Base-by-base conservation (phyloP, 2,797 vertebrate genomes). In the Tadarida brasiliensis region DNA sequence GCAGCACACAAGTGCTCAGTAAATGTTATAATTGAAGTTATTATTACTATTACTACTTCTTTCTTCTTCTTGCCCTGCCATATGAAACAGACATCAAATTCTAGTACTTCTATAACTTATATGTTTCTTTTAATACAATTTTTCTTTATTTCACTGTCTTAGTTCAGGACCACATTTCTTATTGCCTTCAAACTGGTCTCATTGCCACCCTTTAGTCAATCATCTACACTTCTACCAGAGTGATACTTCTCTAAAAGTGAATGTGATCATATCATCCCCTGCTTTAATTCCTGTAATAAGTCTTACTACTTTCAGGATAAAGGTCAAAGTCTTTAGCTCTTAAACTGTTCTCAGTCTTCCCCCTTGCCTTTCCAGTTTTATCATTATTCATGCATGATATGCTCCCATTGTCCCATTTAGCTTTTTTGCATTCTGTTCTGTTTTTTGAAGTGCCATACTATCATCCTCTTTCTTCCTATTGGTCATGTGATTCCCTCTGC, bases 111-210 rank as follows among this genome's bases (percentile, higher is more conserved):
- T 92, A 4, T 89, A 83, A 63, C 8, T 28, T 67, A 30, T 4
- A 15, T 73, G 35, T 91, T 76, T 92, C 49, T 83, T 83, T 94
- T 26, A 86, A 39, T 88, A 35, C 30, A 68, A 51, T 7, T 70
- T 92, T 59, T 78, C 59, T 87, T 82, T 39, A 61, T 83, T 97
- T 78, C 54, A 80, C 63, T 91, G 7, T 70, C 49, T 57, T 70
- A 57, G 22, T 87, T 90, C 51, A 86, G 61, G 67, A 73, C 9
- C 47, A 39, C 51, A 54, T 78, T 95, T 93, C n/a, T 91, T 90
- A 83, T n/a, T 92, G n/a, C 76, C 87, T 92, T 97, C 63, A 92
- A 10, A 83, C 9, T 90, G 35, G 11, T 94, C 39, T 94, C 47
- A 63, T 84, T 94, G 22, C 47, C 51, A 57, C n/a, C 44, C 26